A percentile compares a stretch with the other conserved stretches of the same genome.
These are phyloP conservation scores for Butorides virescens DNA, from an alignment of 2,113 vertebrate genomes.

Conservation along the genomic window DNA sequence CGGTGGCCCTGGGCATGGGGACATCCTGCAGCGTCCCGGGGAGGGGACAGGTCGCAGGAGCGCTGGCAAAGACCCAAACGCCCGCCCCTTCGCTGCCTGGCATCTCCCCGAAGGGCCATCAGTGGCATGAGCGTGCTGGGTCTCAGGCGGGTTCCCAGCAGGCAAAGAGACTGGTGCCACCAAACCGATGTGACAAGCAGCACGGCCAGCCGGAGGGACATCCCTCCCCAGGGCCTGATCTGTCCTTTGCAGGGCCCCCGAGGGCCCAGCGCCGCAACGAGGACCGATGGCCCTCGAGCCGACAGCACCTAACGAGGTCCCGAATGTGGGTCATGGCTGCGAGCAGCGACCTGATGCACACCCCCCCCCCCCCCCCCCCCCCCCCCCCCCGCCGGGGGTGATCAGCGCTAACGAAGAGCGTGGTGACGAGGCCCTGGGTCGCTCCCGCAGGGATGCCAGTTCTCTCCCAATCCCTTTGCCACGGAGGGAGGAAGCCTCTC, in stretches of 20 bases:
- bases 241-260: neutral
- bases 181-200: neutral
- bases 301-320: neutral
- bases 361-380: too few relatives aligned
- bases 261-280: rapidly evolving
- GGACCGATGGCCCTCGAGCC: rapidly evolving
- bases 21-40: neutral
- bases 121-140: rapidly evolving
- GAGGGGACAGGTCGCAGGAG: neutral
- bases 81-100: neutral
- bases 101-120: neutral
- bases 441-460: neutral
- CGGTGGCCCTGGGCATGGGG: neutral
- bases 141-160: neutral
- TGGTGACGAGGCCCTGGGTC: rapidly evolving
- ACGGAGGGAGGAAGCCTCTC: neutral
- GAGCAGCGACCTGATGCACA: neutral
- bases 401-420: rapidly evolving
- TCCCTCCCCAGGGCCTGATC: neutral
- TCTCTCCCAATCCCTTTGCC: neutral
- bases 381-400: rapidly evolving
- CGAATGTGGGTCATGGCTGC: neutral
- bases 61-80: rapidly evolving
- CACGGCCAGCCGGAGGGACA: neutral
- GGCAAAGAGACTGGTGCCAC: neutral